A percentile compares a stretch with the other conserved stretches of the same genome.
phyloP scores from a whole-genome alignment of 2,113 vertebrate genomes.

The Microcebus griseorufus region DNA sequence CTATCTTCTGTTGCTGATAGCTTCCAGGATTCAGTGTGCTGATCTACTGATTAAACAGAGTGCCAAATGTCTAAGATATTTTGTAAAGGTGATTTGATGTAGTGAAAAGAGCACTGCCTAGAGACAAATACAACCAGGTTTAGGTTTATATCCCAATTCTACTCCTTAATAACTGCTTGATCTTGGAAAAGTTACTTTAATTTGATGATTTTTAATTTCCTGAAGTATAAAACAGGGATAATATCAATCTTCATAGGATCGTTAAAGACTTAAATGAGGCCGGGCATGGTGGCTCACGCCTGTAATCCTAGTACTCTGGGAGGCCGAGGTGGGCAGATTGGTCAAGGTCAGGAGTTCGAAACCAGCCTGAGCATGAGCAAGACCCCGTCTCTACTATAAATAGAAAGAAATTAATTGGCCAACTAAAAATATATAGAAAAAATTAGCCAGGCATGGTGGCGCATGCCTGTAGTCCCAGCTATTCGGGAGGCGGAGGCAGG shows the following conservation, averaged over 20 bases:
- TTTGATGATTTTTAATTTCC: constrained; percentile 28
- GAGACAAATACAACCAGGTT: neutral
- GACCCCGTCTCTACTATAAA: too few relatives aligned
- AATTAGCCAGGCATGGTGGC: too few relatives aligned
- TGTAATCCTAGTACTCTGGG: too few relatives aligned
- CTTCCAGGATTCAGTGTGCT: neutral
- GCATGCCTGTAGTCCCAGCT: too few relatives aligned
- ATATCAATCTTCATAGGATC: neutral
- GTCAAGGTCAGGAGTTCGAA: too few relatives aligned
- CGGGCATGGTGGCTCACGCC: too few relatives aligned
- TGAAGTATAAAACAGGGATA: neutral
- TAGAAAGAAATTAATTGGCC: too few relatives aligned
- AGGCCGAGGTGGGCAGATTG: too few relatives aligned
- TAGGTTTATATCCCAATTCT: neutral
- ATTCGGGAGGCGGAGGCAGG: too few relatives aligned
- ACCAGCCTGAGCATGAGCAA: too few relatives aligned
- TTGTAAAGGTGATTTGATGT: neutral
- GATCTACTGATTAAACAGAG: neutral
- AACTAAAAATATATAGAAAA: too few relatives aligned
- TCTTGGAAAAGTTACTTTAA: constrained; percentile 14
- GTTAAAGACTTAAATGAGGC: neutral
- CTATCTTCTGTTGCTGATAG: neutral
- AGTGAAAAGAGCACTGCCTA: neutral
- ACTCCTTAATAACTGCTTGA: neutral
- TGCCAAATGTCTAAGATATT: neutral